A percentile compares a stretch with the other conserved stretches of the same genome.
phyloP scores from a whole-genome alignment of 1,140 invertebrate species.

The Bombus superbus region DNA sequence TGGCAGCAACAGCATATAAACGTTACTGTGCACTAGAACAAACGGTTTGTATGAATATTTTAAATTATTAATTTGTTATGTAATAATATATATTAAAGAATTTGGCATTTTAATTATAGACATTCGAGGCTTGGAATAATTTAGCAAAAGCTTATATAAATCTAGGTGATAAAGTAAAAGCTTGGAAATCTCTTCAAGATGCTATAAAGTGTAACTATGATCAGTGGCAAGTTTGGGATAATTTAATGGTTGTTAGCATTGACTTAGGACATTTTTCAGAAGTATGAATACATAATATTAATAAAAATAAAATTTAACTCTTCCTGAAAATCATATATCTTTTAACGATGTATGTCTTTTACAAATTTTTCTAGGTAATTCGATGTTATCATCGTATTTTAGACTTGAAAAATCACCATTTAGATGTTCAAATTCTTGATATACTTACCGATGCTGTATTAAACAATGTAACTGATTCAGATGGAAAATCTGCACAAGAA shows the following conservation, averaged over 20 bases:
- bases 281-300: constrained; percentile 70
- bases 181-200: constrained; percentile 93
- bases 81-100: constrained; percentile 38
- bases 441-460: constrained; percentile 89
- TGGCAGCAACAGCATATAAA: constrained; percentile 93
- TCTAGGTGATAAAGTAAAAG: constrained; percentile 92
- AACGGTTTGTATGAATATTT: constrained; percentile 82
- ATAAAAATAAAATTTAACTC: constrained; percentile 15
- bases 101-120: constrained; percentile 79
- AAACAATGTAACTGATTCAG: constrained; percentile 85
- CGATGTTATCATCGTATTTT: constrained; percentile 92
- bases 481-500: constrained; percentile 83
- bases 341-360: constrained; percentile 25
- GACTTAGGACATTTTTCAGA: constrained; percentile 90
- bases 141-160: constrained; percentile 96
- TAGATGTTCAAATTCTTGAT: constrained; percentile 90
- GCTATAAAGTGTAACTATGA: constrained; percentile 97
- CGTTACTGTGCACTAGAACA: constrained; percentile 93
- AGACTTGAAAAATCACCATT: constrained; percentile 92
- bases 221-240: constrained; percentile 99
- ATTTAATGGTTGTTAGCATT: constrained; percentile 92
- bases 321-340: constrained; percentile 34
- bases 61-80: constrained; percentile 27
- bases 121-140: constrained; percentile 99
- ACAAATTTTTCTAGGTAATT: constrained; percentile 85